Percentiles rank a stretch among this genome's conserved stretches.
These are phyloP conservation scores for Pyxicephalus adspersus DNA, from an alignment of 2,113 vertebrate genomes.

Conservation along the genomic window DNA sequence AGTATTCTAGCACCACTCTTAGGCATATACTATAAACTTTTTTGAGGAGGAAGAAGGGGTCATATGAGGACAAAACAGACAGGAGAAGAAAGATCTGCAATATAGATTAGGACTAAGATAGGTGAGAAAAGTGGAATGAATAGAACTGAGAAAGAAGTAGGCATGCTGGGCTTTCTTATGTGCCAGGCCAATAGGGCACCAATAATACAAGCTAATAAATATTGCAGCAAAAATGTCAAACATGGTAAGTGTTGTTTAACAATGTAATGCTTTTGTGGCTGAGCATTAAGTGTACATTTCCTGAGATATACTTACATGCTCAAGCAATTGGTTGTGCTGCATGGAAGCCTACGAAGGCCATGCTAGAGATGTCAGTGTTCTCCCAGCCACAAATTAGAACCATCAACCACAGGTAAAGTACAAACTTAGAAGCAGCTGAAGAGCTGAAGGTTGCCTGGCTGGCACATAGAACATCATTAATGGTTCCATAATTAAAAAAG, in stretches of 20 bases:
- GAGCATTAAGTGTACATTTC: not conserved
- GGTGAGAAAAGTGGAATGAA: slow-evolving; percentile 1
- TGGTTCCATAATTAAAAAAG: too few relatives aligned
- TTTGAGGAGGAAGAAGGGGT: not conserved
- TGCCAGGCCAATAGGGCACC: not conserved
- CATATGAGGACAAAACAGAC: not conserved
- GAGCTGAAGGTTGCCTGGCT: too few relatives aligned
- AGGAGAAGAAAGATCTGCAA: not conserved
- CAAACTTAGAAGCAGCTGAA: too few relatives aligned
- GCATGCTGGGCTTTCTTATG: not conserved
- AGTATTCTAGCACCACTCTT: slow-evolving; percentile 26
- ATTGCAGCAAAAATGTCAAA: not conserved
- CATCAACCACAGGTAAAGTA: too few relatives aligned
- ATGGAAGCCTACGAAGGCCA: too few relatives aligned
- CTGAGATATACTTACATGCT: not conserved
- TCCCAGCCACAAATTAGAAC: too few relatives aligned
- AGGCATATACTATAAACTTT: not conserved
- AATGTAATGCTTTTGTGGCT: not conserved
- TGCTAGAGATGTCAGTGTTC: too few relatives aligned
- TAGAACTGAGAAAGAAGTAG: not conserved
- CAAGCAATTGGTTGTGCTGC: not conserved
- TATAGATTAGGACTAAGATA: not conserved
- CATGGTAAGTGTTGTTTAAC: not conserved
- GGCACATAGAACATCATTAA: too few relatives aligned
- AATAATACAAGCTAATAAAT: not conserved